Evolutionary conservation across 1,140 invertebrate species (phyloP), one percentile per base, ranked within the genome.

Genomic region (Pararge aegeria): DNA sequence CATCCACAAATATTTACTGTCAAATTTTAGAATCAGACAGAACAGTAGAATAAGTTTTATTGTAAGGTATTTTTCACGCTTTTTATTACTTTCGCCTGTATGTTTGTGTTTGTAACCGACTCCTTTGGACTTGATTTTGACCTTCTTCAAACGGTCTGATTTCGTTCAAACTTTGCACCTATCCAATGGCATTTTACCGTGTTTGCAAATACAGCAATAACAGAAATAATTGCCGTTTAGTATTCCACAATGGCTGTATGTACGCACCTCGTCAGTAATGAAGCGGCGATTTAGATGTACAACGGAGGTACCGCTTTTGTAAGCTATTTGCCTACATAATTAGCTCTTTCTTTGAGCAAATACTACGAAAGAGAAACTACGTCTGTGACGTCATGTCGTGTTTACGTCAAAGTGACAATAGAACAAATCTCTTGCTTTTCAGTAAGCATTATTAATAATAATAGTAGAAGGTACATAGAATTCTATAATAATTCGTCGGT

Each of bases 121-220:
- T n/a, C n/a, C n/a, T n/a, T n/a, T n/a, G n/a, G n/a, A n/a, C n/a
- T n/a, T n/a, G n/a, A n/a, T n/a, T n/a, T n/a, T n/a, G n/a, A n/a
- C n/a, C n/a, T n/a, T n/a, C n/a, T n/a, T n/a, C n/a, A n/a, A n/a
- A n/a, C n/a, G n/a, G n/a, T n/a, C n/a, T n/a, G n/a, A n/a, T n/a
- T n/a, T n/a, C n/a, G n/a, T n/a, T n/a, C n/a, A n/a, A n/a, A n/a
- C n/a, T n/a, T n/a, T n/a, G n/a, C n/a, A n/a, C n/a, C n/a, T n/a
- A n/a, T n/a, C n/a, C 3, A 42, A 42, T 16, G 9, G 13, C 9
- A 42, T 4, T 42, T 1, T 1, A 16, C 38, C 2, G 1, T 42
- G 38, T 42, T 42, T 42, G n/a, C 48, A 50, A n/a, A n/a, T n/a
- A 29, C 34, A 30, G n/a, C 24, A 42, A n/a, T 42, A 42, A n/a